phyloP scores from a whole-genome alignment of 2,113 vertebrate species.

The Muntiacus muntjak region DNA sequence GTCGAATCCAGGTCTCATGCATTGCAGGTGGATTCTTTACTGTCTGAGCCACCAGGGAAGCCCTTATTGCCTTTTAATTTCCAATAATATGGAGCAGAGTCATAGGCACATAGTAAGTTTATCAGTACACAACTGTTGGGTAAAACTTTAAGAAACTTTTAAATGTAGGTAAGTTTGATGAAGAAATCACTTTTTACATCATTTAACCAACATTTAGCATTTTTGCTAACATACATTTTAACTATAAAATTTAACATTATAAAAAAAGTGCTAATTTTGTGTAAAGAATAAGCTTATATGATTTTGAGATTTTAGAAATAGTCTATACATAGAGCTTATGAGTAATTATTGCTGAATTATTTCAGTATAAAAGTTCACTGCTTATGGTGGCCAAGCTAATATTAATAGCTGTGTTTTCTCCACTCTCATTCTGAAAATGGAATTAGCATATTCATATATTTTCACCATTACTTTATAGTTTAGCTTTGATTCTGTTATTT shows the following conservation, averaged over 20 bases:
- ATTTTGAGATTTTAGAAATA: constrained; percentile 12
- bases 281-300: not conserved
- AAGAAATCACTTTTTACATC: constrained; percentile 13
- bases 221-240: not conserved
- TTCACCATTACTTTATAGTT: constrained; percentile 55
- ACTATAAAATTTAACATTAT: not conserved
- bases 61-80: constrained; percentile 13
- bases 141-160: not conserved
- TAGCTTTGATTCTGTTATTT: constrained; percentile 63
- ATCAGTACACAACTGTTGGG: not conserved
- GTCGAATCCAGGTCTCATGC: not conserved
- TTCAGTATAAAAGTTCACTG: constrained; percentile 24
- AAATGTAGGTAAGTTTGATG: not conserved
- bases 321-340: not conserved
- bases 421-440: constrained; percentile 39
- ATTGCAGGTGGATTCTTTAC: not conserved
- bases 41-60: not conserved
- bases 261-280: not conserved
- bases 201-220: not conserved
- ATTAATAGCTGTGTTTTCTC: constrained; percentile 40
- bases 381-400: not conserved
- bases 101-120: not conserved
- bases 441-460: constrained; percentile 63
- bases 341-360: constrained; percentile 14
- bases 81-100: not conserved